These are phyloP conservation scores for Plagodis dolabraria DNA, from an alignment of 2,888 invertebrate genomes.

Conservation along the genomic window DNA sequence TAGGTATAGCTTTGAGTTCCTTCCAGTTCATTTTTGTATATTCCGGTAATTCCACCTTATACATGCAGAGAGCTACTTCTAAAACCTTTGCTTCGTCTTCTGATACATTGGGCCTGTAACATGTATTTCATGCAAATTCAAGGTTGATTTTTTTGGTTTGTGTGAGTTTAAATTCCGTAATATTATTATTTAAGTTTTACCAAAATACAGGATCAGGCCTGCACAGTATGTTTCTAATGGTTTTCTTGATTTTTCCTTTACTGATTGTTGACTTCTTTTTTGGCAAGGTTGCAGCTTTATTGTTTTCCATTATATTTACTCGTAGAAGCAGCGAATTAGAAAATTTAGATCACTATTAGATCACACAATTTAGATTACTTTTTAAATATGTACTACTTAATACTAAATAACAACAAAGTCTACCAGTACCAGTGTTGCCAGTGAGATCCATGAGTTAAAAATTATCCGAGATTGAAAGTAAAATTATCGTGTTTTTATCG, in stretches of 20 bases:
- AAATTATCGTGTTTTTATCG: no score
- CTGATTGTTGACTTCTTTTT: constrained; percentile 62
- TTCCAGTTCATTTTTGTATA: constrained; percentile 72
- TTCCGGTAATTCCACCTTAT: constrained; percentile 60
- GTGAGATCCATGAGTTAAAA: no score
- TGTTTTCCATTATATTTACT: constrained; percentile 5
- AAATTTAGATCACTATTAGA: no score
- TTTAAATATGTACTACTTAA: no score
- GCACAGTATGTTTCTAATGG: constrained; percentile 73
- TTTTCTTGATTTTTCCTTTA: constrained; percentile 76
- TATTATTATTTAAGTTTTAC: constrained; percentile 41
- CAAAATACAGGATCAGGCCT: constrained; percentile 70
- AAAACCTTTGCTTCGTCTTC: constrained; percentile 52
- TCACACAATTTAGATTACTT: no score
- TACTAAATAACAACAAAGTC: no score
- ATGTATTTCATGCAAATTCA: not conserved
- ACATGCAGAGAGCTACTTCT: constrained; percentile 47
- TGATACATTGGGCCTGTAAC: constrained; percentile 59
- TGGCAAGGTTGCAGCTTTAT: constrained; percentile 54
- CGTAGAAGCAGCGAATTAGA: no score
- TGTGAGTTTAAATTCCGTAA: no score
- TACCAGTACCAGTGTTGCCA: no score
- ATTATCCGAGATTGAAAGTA: no score
- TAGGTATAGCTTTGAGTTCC: constrained; percentile 65
- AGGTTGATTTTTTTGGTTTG: no score